Base-by-base conservation (phyloP, 2,888 invertebrate genomes). In the Pristionchus fissidentatus region DNA sequence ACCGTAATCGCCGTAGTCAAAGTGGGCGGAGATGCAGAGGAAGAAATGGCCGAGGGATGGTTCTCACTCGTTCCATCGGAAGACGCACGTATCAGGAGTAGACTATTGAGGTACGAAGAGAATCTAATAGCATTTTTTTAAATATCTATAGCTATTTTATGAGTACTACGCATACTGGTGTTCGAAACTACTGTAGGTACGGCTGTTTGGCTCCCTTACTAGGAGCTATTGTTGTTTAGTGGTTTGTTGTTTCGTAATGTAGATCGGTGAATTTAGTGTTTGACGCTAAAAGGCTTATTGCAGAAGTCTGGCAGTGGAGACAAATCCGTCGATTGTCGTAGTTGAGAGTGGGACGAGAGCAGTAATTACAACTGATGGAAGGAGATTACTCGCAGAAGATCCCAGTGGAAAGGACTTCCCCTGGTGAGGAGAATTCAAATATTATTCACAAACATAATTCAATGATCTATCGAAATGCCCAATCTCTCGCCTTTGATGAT, bases 351-450 rank as follows among this genome's bases (percentile, higher is more conserved):
- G 38, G 22, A 83, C 84, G 19, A 82, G 85, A n/a, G 43, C 78
- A 29, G 84, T 89, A 19, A 57, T 87, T 15, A 88, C 88, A 4
- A 85, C 86, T 10, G 86, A 88, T 55, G 88, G 87, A 10, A 78
- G 88, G 43, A 80, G 88, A 57, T 80, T 85, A 13, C 85, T 89
- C 7, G 60, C 81, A 15, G 88, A 89, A 38, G 89, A 89, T 79
- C 87, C 86, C 5, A 46, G 8, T 38, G 88, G 89, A 19, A 60
- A 84, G 22, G 73, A 77, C 15, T 89, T 89, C 81, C 89, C 89
- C 13, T 89, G 89, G 89, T 85, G 15, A 70, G 84, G 41, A 38
- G 32, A 55, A 26, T 19, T 29, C 29, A 2, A 2, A 41, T 13
- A 38, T 19, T 7, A n/a, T 15, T 22, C 55, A 55, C n/a, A n/a